phyloP scores from a whole-genome alignment of 2,113 vertebrate species.

The Echinops telfairi region DNA sequence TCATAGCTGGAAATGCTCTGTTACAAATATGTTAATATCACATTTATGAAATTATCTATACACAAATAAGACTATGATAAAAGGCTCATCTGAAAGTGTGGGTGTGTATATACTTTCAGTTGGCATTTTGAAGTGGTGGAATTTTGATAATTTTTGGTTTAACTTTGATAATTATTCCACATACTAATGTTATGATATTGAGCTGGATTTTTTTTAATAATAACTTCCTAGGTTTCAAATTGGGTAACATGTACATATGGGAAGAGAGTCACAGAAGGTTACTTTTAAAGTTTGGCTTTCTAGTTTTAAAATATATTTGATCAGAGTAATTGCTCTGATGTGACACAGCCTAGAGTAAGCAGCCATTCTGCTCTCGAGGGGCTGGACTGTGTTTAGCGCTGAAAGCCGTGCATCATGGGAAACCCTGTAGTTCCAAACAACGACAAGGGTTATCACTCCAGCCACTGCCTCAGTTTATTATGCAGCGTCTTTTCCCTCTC shows the following conservation, averaged over 20 bases:
- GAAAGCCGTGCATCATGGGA: background rate
- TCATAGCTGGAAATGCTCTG: background rate
- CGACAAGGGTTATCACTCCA: background rate
- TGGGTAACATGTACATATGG: background rate
- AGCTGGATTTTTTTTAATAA: constrained; percentile 45
- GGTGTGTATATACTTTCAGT: background rate
- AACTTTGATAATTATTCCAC: background rate
- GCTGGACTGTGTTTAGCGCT: background rate
- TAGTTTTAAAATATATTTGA: background rate
- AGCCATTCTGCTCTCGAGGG: background rate
- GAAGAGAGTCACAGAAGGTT: background rate
- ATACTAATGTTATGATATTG: background rate
- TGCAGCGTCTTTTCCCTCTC: background rate
- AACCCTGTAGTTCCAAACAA: background rate
- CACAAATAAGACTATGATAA: constrained; percentile 5
- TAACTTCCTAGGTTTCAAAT: constrained; percentile 32
- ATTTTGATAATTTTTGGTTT: constrained; percentile 32
- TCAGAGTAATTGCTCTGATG: background rate
- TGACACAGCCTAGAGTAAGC: background rate
- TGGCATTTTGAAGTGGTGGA: constrained; percentile 28
- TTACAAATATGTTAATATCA: background rate
- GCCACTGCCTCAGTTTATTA: background rate
- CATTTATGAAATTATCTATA: background rate
- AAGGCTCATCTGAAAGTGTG: background rate
- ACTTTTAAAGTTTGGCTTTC: background rate